These are phyloP conservation scores for Alloscopus bannaensis DNA, from an alignment of 2,888 invertebrate genomes.

Conservation along the genomic window DNA sequence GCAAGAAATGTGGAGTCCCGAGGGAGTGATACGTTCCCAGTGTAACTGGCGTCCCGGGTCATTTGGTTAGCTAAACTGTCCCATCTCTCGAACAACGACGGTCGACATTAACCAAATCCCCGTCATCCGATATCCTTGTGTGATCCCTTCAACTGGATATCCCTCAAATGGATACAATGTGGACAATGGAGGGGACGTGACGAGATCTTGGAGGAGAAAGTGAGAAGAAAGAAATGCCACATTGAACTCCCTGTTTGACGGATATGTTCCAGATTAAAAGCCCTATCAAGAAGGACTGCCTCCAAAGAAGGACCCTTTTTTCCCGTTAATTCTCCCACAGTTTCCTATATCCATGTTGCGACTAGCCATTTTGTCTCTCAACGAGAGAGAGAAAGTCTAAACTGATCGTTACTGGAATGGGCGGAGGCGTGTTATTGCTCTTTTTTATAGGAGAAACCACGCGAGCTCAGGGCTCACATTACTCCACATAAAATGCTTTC, in stretches of 20 bases:
- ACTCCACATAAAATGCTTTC: too few species aligned
- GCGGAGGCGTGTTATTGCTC: constrained; percentile 17
- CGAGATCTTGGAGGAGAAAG: neutral
- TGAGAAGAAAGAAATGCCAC: neutral
- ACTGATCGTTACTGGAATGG: neutral
- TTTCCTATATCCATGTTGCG: neutral
- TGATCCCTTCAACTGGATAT: neutral
- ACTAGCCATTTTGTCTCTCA: too few species aligned
- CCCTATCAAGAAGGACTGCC: constrained; percentile 8
- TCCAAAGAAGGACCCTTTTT: too few species aligned
- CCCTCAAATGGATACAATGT: too few species aligned
- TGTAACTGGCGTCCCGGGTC: constrained; percentile 64
- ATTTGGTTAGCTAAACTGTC: constrained; percentile 65
- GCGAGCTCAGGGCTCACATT: too few species aligned
- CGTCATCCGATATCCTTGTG: neutral
- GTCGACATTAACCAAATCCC: constrained; percentile 26
- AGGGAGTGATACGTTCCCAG: constrained; percentile 56
- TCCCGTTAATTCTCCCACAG: neutral
- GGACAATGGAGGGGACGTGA: constrained; percentile 4
- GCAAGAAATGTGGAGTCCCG: constrained; percentile 46
- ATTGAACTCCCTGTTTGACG: constrained; percentile 22
- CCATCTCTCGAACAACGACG: constrained; percentile 48
- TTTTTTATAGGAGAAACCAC: constrained; percentile 7
- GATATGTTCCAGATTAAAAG: neutral
- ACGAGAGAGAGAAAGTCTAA: too few species aligned